phyloP scores from a whole-genome alignment of 2,113 vertebrate species.

The Cinclus mexicanus region DNA sequence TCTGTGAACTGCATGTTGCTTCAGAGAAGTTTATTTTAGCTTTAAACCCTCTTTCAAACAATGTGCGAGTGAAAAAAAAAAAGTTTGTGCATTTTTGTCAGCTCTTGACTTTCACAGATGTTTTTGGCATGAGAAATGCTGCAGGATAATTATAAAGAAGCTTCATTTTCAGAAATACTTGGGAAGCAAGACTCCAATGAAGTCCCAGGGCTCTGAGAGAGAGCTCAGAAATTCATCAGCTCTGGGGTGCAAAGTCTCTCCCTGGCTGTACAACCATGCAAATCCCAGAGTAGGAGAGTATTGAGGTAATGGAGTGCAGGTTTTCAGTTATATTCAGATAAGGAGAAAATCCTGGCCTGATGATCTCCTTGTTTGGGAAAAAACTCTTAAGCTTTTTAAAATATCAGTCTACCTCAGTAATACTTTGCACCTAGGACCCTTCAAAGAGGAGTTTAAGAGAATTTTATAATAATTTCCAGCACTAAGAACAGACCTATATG shows the following conservation, averaged over 20 bases:
- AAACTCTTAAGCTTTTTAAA: not conserved
- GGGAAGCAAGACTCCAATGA: not conserved
- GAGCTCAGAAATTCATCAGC: not conserved
- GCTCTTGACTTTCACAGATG: not conserved
- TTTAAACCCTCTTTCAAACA: slow-evolving; percentile 57
- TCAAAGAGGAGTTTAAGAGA: not conserved
- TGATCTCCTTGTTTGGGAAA: not conserved
- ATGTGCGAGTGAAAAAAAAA: not conserved
- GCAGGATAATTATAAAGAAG: not conserved
- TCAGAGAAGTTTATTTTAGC: slow-evolving; percentile 59
- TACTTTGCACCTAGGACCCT: not conserved
- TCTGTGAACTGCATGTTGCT: not conserved
- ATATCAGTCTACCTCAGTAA: not conserved
- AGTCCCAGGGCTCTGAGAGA: not conserved
- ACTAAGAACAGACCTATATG: not conserved
- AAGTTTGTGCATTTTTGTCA: not conserved
- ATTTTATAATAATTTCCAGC: not conserved
- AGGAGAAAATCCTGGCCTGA: not conserved
- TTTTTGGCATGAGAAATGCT: not conserved
- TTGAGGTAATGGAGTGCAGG: fast-evolving
- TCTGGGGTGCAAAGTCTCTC: not conserved
- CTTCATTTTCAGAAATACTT: slow-evolving; percentile 1
- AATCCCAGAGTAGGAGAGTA: not conserved
- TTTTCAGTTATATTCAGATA: not conserved
- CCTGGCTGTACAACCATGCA: not conserved